Base-by-base conservation (phyloP, 37 sponge, comb jelly and placozoan species). In the Ianthella basta region DNA sequence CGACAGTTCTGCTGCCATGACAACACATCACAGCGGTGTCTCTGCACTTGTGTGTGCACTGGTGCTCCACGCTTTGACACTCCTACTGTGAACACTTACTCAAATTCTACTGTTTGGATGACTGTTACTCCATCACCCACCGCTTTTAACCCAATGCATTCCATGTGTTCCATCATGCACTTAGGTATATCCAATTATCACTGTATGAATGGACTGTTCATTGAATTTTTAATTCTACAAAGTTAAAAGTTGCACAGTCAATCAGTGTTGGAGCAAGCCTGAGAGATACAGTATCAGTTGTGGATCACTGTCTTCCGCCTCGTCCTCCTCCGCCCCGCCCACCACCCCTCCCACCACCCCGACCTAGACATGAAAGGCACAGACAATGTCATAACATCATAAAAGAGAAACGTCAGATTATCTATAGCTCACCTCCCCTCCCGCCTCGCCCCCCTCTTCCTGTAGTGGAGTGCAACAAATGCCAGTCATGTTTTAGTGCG, bases 391-490 rank as follows among this genome's bases (percentile, higher is more conserved):
- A n/a, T 66, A 72, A 72, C 39, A 72, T 6, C 23, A 75, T 23
- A 0, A 75, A 40, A 21, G 37, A 13, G 3, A 24, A 8, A 41
- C 78, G 1, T 13, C 70, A n/a, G 1, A 69, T 35, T 30, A 69
- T 69, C 35, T 16, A 69, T 30, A 13, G 27, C 70, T 34, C 70
- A 69, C 70, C 70, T 69, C 70, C 78, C 20, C 78, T 32, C 18
- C 78, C 78, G 1, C 78, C 78, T 40, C 78, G 78, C 54, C 78
- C 78, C 15, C 78, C 78, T 40, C 78, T 50, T 2, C 78, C 78
- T 75, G 21, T 75, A 41, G 78, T 50, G 25, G 6, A 23, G 25
- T 19, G 21, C 13, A 53, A 70, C 4, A 6, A 70, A 44, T 44
- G 8, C 50, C 8, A 10, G 50, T 3, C 50, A 44, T 44, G 3